These are phyloP conservation scores for Agrypnia vestita DNA, from an alignment of 1,140 invertebrate species.

Conservation along the genomic window DNA sequence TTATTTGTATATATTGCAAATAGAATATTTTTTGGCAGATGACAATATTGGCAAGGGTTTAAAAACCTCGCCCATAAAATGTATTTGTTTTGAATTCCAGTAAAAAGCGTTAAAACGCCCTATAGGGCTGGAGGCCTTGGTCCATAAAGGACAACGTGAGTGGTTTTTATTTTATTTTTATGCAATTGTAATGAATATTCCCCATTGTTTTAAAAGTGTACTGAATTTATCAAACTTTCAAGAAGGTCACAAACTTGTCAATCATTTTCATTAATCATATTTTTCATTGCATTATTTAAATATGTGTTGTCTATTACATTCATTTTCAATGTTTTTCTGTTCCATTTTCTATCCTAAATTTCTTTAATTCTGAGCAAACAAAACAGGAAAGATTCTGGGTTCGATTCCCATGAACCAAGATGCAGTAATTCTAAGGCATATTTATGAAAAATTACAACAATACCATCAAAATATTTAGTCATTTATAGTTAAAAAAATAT, in stretches of 20 bases:
- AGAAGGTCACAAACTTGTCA: slow-evolving; percentile 4
- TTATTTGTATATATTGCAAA: slow-evolving; percentile 10
- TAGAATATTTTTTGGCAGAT: slow-evolving; percentile 15
- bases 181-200: slow-evolving; percentile 34
- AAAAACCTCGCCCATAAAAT: slow-evolving; percentile 45
- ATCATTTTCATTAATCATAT: slow-evolving; percentile 27
- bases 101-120: slow-evolving; percentile 25
- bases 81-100: slow-evolving; percentile 50
- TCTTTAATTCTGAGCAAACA: background rate
- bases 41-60: slow-evolving; percentile 30
- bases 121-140: slow-evolving; percentile 41
- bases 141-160: slow-evolving; percentile 46
- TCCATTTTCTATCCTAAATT: background rate
- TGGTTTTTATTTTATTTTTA: slow-evolving; percentile 43
- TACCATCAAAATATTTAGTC: too few species aligned
- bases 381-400: background rate
- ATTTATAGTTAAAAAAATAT: too few species aligned
- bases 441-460: too few species aligned
- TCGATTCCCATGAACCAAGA: background rate
- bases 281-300: slow-evolving; percentile 12
- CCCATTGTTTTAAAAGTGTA: slow-evolving; percentile 4
- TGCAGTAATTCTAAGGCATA: too few species aligned
- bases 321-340: background rate
- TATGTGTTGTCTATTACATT: background rate
- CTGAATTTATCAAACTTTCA: background rate